Conservation (phyloP, 2,113 vertebrate genomes). For the Atherinomorus stipes region DNA sequence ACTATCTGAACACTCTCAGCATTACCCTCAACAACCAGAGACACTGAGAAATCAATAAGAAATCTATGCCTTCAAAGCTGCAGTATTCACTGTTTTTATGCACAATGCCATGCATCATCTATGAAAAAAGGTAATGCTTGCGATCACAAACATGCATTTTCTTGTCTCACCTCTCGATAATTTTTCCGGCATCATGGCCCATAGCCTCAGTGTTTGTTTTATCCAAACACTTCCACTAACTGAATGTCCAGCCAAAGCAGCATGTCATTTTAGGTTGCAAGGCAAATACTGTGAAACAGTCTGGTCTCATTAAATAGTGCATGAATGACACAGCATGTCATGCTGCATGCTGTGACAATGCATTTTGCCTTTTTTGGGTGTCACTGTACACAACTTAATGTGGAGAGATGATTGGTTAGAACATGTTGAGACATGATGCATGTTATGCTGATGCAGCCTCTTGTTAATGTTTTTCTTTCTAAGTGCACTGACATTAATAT, state of each 20-base stretch:
- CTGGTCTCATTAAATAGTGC: not conserved
- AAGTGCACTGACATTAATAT: too few relatives aligned
- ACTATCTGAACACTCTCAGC: not conserved
- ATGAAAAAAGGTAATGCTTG: not conserved
- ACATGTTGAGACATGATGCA: too few relatives aligned
- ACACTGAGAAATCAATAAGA: not conserved
- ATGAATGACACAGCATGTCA: not conserved
- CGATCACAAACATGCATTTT: not conserved
- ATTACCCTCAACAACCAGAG: not conserved
- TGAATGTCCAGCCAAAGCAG: not conserved
- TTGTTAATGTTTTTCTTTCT: too few relatives aligned
- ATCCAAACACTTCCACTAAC: too few relatives aligned
- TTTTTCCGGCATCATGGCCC: too few relatives aligned
- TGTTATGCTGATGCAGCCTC: too few relatives aligned
- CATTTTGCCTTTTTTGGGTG: not conserved
- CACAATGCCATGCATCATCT: not conserved
- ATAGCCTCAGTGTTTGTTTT: too few relatives aligned
- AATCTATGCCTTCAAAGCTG: not conserved
- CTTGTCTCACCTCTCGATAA: not conserved
- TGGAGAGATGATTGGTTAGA: not conserved
- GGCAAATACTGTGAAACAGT: not conserved
- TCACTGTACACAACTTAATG: not conserved
- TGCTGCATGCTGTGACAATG: not conserved
- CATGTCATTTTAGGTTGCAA: not conserved
- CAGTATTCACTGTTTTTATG: not conserved